Conservation (phyloP, 2,113 vertebrate species). For the Camelus bactrianus region DNA sequence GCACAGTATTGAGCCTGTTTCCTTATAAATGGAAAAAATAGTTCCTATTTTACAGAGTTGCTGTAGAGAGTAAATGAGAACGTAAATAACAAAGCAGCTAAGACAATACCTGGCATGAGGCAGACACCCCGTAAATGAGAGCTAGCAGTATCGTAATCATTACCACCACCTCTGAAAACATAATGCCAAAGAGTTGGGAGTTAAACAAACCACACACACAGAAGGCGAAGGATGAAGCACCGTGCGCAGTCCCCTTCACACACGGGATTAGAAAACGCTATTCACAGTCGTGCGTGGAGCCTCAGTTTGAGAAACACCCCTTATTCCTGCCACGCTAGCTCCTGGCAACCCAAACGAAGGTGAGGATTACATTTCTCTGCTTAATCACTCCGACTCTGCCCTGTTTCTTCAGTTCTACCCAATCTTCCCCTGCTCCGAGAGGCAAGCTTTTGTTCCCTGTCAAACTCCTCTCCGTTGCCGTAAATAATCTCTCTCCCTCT, state of each 20-base stretch:
- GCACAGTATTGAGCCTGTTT: neutral
- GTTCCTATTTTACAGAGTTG: slow-evolving; percentile 16
- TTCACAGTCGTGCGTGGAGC: accelerated
- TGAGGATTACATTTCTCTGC: slow-evolving; percentile 11
- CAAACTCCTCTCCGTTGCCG: slow-evolving; percentile 84
- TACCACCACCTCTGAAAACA: neutral
- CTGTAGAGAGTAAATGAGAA: slow-evolving; percentile 52
- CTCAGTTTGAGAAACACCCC: neutral
- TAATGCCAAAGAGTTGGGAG: neutral
- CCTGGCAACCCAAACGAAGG: neutral
- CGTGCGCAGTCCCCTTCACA: slow-evolving; percentile 72
- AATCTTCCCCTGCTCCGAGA: slow-evolving; percentile 56
- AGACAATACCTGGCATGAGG: neutral
- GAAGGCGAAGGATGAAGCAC: slow-evolving; percentile 46
- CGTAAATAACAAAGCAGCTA: slow-evolving; percentile 52
- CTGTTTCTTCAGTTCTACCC: slow-evolving; percentile 80
- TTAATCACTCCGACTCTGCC: slow-evolving; percentile 52
- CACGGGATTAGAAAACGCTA: neutral
- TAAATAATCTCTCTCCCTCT: slow-evolving; percentile 89
- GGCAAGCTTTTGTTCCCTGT: slow-evolving; percentile 85
- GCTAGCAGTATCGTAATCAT: neutral
- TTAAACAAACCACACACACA: neutral
- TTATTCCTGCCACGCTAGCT: neutral
- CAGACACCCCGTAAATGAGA: neutral
- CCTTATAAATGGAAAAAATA: slow-evolving; percentile 6